Percentiles rank a stretch among this genome's conserved stretches.
These are phyloP conservation scores for Spheniscus mendiculus DNA, from an alignment of 2,113 vertebrate species.

Conservation along the genomic window DNA sequence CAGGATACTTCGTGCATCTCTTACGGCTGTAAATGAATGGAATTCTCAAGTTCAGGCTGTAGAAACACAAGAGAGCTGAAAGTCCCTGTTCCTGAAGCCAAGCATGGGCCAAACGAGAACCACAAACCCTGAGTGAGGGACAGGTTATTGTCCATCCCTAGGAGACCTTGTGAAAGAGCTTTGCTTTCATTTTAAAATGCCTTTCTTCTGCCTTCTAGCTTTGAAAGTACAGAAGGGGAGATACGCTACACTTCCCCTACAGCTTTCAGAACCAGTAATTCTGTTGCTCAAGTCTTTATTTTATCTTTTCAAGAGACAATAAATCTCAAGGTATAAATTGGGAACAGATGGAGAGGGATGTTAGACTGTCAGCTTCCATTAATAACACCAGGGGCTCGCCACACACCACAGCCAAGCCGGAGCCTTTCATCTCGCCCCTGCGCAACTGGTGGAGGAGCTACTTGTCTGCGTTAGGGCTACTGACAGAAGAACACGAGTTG, in stretches of 20 bases:
- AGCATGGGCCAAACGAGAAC: not conserved
- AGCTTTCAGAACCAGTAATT: not conserved
- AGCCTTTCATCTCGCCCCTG: not conserved
- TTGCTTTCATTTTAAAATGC: not conserved
- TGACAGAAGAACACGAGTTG: not conserved
- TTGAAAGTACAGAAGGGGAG: fast-evolving
- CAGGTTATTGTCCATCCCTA: not conserved
- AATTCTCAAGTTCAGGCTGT: not conserved
- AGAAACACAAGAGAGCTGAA: not conserved
- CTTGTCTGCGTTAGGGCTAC: not conserved
- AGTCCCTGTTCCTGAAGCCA: not conserved
- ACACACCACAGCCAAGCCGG: not conserved
- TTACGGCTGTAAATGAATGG: fast-evolving
- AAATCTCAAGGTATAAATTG: not conserved
- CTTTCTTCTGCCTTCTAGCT: not conserved
- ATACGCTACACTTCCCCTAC: fast-evolving
- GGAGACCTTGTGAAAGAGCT: not conserved
- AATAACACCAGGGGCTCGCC: not conserved
- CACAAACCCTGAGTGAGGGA: not conserved
- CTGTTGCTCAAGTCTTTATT: not conserved
- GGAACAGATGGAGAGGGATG: constrained; percentile 9
- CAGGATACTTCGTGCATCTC: not conserved
- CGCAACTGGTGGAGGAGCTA: not conserved
- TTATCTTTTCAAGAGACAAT: not conserved
- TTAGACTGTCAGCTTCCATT: constrained; percentile 38